These are phyloP conservation scores for Ectobius pallidus DNA, from an alignment of 2,888 invertebrate species.

Conservation along the genomic window DNA sequence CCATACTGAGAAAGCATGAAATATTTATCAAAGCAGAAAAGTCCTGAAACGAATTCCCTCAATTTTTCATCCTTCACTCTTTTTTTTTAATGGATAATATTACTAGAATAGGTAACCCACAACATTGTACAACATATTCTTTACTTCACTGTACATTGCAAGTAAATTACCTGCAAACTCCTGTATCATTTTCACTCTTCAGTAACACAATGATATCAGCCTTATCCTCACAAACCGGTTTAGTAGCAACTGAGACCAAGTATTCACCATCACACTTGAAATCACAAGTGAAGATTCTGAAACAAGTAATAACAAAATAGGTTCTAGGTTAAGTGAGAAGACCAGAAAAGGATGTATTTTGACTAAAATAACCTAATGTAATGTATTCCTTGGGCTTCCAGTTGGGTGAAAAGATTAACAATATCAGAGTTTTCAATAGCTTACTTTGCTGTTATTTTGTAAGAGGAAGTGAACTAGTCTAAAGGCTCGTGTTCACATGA, in stretches of 20 bases:
- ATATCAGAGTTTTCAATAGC: no score
- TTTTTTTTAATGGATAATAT: no score
- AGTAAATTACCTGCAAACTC: not conserved
- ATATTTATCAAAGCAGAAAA: no score
- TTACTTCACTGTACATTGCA: not conserved
- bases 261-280: slow-evolving; percentile 28
- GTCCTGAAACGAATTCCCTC: no score
- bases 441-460: no score
- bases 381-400: not conserved
- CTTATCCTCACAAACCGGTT: not conserved
- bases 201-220: not conserved
- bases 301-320: not conserved
- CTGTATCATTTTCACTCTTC: not conserved
- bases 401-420: not conserved
- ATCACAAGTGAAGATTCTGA: slow-evolving; percentile 37
- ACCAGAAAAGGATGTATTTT: not conserved
- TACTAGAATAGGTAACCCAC: no score
- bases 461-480: no score
- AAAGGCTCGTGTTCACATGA: no score
- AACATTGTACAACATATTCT: no score
- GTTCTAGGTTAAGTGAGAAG: not conserved
- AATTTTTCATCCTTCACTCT: no score
- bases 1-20: no score
- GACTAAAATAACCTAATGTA: not conserved
- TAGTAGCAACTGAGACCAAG: slow-evolving; percentile 35